These are phyloP conservation scores for Heptranchias perlo DNA, from an alignment of 2,113 vertebrate genomes.

Conservation along the genomic window DNA sequence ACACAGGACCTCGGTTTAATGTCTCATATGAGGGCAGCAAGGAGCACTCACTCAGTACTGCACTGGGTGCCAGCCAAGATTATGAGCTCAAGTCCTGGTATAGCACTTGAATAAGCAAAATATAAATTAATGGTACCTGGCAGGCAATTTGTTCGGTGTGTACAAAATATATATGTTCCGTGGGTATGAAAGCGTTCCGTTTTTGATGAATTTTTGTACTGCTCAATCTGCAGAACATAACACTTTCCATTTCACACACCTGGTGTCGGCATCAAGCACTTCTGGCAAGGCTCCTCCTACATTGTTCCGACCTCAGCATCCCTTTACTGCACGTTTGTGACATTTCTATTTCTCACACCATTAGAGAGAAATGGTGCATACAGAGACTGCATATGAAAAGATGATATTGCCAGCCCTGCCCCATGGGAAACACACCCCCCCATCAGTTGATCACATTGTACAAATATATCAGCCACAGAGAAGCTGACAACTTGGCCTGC, in stretches of 20 bases:
- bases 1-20: background rate
- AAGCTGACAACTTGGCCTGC: background rate
- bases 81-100: background rate
- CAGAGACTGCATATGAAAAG: background rate
- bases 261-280: background rate
- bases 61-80: background rate
- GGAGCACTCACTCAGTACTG: too few relatives aligned
- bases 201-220: background rate
- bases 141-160: background rate
- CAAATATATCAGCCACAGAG: background rate
- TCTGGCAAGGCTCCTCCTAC: background rate
- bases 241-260: background rate
- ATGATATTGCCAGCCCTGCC: background rate
- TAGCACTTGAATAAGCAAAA: background rate
- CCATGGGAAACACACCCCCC: background rate
- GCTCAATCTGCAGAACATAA: background rate
- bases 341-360: background rate
- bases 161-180: background rate
- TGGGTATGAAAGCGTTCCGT: background rate
- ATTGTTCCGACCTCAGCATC: background rate
- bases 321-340: background rate
- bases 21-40: background rate
- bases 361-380: too few relatives aligned
- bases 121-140: background rate
- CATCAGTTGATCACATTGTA: background rate